phyloP scores from a whole-genome alignment of 2,797 vertebrate genomes.

The Botia almorhae region DNA sequence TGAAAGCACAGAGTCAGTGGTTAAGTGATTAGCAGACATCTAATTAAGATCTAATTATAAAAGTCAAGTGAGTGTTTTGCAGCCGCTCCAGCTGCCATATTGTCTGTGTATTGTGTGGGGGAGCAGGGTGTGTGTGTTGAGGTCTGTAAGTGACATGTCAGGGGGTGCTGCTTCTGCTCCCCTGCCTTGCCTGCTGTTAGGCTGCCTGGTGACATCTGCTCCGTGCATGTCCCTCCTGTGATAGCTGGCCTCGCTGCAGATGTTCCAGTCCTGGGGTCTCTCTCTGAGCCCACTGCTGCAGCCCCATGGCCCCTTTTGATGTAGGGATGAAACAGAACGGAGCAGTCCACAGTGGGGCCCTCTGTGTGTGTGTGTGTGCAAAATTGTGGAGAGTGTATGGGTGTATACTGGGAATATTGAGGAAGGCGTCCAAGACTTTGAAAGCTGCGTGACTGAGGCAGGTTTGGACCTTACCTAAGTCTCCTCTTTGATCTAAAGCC shows the following conservation, averaged over 20 bases:
- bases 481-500: not conserved
- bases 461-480: conserved; percentile 19
- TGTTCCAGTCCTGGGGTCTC: conserved; percentile 84
- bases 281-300: conserved; percentile 79
- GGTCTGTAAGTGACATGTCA: conserved; percentile 66
- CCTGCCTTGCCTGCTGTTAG: conserved; percentile 66
- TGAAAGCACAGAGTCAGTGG: conserved; percentile 47
- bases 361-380: conserved; percentile 7
- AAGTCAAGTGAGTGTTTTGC: conserved; percentile 47
- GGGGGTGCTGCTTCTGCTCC: conserved; percentile 43
- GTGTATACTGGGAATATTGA: conserved; percentile 33
- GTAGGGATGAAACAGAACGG: conserved; percentile 89
- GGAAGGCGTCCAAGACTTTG: conserved; percentile 1
- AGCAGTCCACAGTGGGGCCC: conserved; percentile 79
- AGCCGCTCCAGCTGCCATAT: conserved; percentile 16
- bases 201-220: conserved; percentile 86
- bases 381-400: not conserved
- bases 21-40: conserved; percentile 47
- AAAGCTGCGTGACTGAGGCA: not conserved
- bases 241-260: conserved; percentile 81
- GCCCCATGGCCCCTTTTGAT: conserved; percentile 82
- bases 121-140: conserved; percentile 61
- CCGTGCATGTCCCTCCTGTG: conserved; percentile 85
- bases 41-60: conserved; percentile 56
- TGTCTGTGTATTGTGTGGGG: conserved; percentile 56